Evolutionary conservation across 2,797 vertebrate genomes (phyloP).

Genomic region (Pseudotriccus pelzelni): DNA sequence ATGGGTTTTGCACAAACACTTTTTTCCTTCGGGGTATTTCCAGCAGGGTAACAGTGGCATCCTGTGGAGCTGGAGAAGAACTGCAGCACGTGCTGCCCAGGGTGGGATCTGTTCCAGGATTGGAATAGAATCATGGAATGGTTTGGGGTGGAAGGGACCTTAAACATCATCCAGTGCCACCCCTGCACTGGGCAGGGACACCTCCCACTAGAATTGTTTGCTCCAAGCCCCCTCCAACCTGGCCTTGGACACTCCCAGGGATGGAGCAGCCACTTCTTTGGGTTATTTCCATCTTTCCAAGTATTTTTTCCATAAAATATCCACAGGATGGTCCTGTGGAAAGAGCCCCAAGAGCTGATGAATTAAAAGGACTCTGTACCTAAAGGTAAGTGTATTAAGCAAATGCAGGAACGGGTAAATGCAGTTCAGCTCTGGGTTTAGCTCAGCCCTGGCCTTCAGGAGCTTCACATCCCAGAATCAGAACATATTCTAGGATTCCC

Average conservation of each 20-base stretch:
- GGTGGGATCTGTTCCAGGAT: rapidly evolving
- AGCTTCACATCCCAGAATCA: neutral
- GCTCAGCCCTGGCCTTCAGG: neutral
- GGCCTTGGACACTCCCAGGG: neutral
- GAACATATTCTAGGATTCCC: neutral
- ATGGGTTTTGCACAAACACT: neutral
- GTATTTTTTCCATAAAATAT: neutral
- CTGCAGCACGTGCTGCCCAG: rapidly evolving
- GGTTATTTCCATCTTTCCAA: neutral
- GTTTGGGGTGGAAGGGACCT: neutral
- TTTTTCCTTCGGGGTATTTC: neutral
- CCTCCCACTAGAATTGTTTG: neutral
- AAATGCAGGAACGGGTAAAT: neutral
- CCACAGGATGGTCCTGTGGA: neutral
- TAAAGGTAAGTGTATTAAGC: too few relatives aligned
- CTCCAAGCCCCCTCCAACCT: neutral
- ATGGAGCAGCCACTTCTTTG: neutral
- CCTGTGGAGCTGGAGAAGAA: neutral
- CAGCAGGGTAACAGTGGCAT: slow-evolving; percentile 9
- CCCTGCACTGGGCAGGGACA: neutral
- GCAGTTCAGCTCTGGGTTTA: neutral
- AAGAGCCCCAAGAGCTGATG: neutral
- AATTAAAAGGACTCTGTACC: neutral
- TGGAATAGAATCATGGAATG: neutral
- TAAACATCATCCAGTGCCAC: neutral